phyloP scores from a whole-genome alignment of 2,113 vertebrate genomes.

The Macaca fascicularis region T2T-MFA8v1.1 NC_088384.1:66303501-66304000 shows the following conservation, averaged over 20 bases:
- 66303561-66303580: background rate
- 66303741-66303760: background rate
- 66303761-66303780: background rate
- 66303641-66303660: background rate
- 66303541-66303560: background rate
- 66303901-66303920: background rate
- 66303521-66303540: background rate
- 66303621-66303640: background rate
- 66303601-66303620: background rate
- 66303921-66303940: background rate
- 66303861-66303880: background rate
- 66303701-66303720: background rate
- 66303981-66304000: background rate
- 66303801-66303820: background rate
- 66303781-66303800: background rate
- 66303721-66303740: background rate
- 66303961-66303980: background rate
- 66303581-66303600: background rate
- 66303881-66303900: background rate
- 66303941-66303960: background rate
- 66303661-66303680: background rate
- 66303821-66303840: background rate
- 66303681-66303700: background rate
- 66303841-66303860: background rate
- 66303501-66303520: background rate